Evolutionary conservation across 2,888 invertebrate genomes (phyloP), one percentile per base, ranked within the genome.

Genomic region (Noctua janthina): DNA sequence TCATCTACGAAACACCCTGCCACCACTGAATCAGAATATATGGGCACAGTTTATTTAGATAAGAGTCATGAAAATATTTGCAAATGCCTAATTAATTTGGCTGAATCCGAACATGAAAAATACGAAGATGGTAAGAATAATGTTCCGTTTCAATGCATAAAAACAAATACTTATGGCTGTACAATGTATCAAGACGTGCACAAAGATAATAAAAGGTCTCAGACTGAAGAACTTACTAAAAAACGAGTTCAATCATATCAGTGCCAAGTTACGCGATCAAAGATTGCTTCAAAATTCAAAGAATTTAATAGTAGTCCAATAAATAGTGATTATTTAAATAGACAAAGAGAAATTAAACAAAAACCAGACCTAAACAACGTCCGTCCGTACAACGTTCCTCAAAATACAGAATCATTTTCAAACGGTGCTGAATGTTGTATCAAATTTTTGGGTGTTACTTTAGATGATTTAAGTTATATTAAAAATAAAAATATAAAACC

Each of bases 381-480:
- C 5, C 39, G 39, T 39, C 39, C 39, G 39, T 39, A 39, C 39
- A 39, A 39, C 35, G 82, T 78, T 69, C 74, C 83, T 77, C 76
- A 85, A 77, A 88, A 92, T 74, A 81, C 88, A 54, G 78, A 90
- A 66, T 76, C 87, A 71, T 84, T 83, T 83, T 81, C 91, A 64
- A 83, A 83, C 78, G 88, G 88, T 73, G 90, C 91, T 91, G 93
- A 94, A 78, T 95, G 93, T 87, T 90, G 91, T 71, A 93, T 96
- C 46, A 93, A 94, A 72, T 95, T 96, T 91, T 92, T 96, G 77
- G 96, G 96, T 39, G 96, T 95, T 15, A 96, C 96, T 20, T 91
- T 96, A 78, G 90, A 92, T 68, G 93, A 95, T 84, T 83, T 84
- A 54, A 88, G 76, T 68, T 72, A 81, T 15, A 64, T 82, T 46